A percentile compares a stretch with the other conserved stretches of the same genome.
Conservation (phyloP, 2,888 invertebrate genomes). For the Meteorus colon region DNA sequence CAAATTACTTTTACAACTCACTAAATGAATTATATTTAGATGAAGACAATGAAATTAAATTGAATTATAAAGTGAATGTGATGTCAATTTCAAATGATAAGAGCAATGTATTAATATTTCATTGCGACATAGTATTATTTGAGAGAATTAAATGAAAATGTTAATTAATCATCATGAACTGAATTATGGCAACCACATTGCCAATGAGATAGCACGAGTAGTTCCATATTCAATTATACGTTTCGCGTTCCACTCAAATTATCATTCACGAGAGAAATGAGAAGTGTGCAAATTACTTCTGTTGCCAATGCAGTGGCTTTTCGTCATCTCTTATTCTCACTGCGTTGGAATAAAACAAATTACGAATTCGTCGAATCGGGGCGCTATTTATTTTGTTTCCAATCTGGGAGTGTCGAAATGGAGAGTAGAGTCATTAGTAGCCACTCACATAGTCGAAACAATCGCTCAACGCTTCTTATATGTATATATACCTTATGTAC, state of each 20-base stretch:
- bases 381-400: constrained; percentile 16
- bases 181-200: too few species aligned
- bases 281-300: not conserved
- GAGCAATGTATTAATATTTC: not conserved
- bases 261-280: not conserved
- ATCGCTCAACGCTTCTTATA: not conserved
- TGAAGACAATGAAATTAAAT: too few species aligned
- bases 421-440: constrained; percentile 13
- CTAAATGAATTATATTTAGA: not conserved
- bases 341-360: not conserved
- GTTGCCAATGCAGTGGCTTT: not conserved
- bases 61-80: too few species aligned
- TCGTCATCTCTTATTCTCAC: not conserved
- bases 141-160: too few species aligned
- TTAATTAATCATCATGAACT: too few species aligned
- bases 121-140: too few species aligned
- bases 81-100: too few species aligned
- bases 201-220: not conserved
- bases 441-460: constrained; percentile 5
- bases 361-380: constrained; percentile 4
- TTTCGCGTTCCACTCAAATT: not conserved
- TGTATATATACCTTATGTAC: constrained; percentile 1
- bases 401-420: constrained; percentile 17
- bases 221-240: not conserved
- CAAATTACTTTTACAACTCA: not conserved